Evolutionary conservation across 2,797 vertebrate genomes (phyloP), one percentile per base, ranked within the genome.

Genomic region (Cyprinodon diabolis): DNA sequence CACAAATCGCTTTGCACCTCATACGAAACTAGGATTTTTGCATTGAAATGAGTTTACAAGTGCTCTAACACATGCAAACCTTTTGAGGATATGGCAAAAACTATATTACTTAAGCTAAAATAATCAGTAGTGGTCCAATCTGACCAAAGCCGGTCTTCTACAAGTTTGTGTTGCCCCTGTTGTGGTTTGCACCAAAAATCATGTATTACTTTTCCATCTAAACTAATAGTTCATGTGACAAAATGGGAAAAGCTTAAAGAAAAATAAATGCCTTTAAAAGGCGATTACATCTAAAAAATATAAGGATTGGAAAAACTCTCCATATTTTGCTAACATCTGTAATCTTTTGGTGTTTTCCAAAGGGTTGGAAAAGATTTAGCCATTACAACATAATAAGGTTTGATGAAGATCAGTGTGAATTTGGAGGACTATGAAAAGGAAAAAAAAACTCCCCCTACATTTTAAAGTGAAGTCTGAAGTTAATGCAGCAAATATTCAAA

Each of bases 311-410:
- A 66, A 77, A 71, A 3, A 12, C 21, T 54, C 21, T 54, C 55
- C 37, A 54, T 51, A 19, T 55, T 58, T 56, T 71, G 81, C 65
- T 79, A 74, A 48, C 79, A 69, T 68, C 10, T 37, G 23, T 35
- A n/a, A 55, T 68, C 79, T 57, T 66, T 43, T 80, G 23, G 19
- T 2, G n/a, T 43, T n/a, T 79, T 79, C 71, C 69, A 74, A 87
- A 78, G 45, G 7, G 67, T 69, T 9, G 66, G 58, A 82, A 83
- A 87, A 84, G 86, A 90, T 91, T 90, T 91, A 76, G 58, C 68
- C 85, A 45, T 65, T 83, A 80, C 68, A 86, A 89, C 49, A 80
- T 62, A 83, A 90, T 87, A 84, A 88, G 75, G 84, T 77, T 86
- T 78, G 4, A 43, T 85, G 85, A 87, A 88, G 75, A 88, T 76